phyloP scores from a whole-genome alignment of 2,113 vertebrate species.

The Brienomyrus longianalis region DNA sequence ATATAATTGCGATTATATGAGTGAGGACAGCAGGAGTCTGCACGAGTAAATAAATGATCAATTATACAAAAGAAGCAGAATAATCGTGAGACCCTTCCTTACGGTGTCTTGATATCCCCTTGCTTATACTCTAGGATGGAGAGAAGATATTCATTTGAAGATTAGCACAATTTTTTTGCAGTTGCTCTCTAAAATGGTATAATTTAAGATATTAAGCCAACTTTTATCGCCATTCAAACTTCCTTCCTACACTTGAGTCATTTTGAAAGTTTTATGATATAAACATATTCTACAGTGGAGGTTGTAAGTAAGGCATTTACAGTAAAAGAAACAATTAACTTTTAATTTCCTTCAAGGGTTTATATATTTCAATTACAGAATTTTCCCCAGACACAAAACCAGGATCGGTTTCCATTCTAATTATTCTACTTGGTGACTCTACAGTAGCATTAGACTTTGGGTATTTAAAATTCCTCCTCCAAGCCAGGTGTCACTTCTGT shows the following conservation, averaged over 20 bases:
- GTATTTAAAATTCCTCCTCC: slow-evolving; percentile 15
- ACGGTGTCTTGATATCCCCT: slow-evolving; percentile 61
- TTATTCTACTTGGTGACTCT: slow-evolving; percentile 27
- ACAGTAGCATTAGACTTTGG: slow-evolving; percentile 24
- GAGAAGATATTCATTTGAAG: slow-evolving; percentile 48
- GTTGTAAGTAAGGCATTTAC: slow-evolving; percentile 35
- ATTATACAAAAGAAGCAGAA: slow-evolving; percentile 74
- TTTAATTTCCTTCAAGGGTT: slow-evolving; percentile 29
- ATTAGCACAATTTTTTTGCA: slow-evolving; percentile 51
- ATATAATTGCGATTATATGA: slow-evolving; percentile 77
- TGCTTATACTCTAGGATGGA: slow-evolving; percentile 29
- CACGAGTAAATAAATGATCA: slow-evolving; percentile 90
- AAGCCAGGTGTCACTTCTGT: slow-evolving; percentile 34
- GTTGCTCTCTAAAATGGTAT: slow-evolving; percentile 54
- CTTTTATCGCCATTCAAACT: slow-evolving; percentile 62
- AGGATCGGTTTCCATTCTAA: background rate
- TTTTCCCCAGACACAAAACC: slow-evolving; percentile 25
- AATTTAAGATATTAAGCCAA: slow-evolving; percentile 61
- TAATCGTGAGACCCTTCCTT: slow-evolving; percentile 58
- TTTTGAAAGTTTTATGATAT: slow-evolving; percentile 40
- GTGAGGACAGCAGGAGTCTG: slow-evolving; percentile 74
- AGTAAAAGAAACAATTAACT: slow-evolving; percentile 43
- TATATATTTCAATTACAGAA: slow-evolving; percentile 47
- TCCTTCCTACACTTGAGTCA: slow-evolving; percentile 46
- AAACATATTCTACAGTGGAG: slow-evolving; percentile 22